Conservation (phyloP, 1,140 invertebrate species). For the Megalopta genalis region DNA sequence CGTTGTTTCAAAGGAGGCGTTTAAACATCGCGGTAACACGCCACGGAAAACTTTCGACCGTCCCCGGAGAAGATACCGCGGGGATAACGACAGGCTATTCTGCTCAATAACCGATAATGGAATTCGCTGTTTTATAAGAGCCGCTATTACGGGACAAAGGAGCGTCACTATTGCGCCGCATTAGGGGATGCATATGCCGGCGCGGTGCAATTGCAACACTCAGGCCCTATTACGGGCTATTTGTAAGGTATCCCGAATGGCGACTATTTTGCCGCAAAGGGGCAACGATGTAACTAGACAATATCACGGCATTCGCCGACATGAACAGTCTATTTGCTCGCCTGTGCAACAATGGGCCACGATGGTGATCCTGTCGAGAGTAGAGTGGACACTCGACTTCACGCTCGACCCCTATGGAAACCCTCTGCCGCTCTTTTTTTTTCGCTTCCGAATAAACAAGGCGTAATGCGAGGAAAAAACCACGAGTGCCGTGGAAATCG, state of each 20-base stretch:
- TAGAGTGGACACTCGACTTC: no score
- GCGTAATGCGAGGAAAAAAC: no score
- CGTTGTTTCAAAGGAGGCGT: no score
- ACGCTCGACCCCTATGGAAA: no score
- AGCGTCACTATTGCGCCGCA: neutral
- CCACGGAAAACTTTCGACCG: neutral
- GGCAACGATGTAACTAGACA: slow-evolving; percentile 3
- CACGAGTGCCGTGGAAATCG: no score
- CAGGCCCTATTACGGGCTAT: neutral
- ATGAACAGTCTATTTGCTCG: neutral
- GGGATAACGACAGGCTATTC: slow-evolving; percentile 2
- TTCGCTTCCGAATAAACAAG: no score
- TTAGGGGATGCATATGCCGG: slow-evolving; percentile 1
- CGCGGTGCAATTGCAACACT: slow-evolving; percentile 8
- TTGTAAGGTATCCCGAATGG: neutral
- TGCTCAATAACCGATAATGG: slow-evolving; percentile 23
- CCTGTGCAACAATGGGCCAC: no score
- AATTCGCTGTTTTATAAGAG: slow-evolving; percentile 12
- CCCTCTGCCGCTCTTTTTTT: no score
- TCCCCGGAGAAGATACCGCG: neutral
- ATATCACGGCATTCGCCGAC: neutral
- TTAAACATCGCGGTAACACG: slow-evolving; percentile 15
- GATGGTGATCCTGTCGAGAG: no score
- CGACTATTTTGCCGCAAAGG: slow-evolving; percentile 8
- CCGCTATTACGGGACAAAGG: neutral